A percentile compares a stretch with the other conserved stretches of the same genome.
Evolutionary conservation across 2,797 vertebrate species (phyloP).

Genomic region (Myripristis jacobus): DNA sequence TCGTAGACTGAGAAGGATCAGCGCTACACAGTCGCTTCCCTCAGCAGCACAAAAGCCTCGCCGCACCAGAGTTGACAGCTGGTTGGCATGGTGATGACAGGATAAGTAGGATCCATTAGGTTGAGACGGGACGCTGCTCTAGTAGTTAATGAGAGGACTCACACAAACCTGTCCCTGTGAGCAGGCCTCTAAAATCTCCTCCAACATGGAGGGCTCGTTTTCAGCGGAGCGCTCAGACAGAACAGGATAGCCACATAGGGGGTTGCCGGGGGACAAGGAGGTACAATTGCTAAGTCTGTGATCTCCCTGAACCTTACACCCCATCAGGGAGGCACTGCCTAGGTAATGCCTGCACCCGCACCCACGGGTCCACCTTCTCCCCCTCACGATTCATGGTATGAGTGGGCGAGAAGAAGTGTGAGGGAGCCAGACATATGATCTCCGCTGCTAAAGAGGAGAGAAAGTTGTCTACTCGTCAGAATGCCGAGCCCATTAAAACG

Average conservation of each 20-base stretch:
- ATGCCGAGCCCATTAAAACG: constrained; percentile 56
- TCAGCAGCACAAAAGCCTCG: constrained; percentile 69
- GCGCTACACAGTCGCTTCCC: constrained; percentile 62
- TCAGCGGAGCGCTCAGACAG: constrained; percentile 60
- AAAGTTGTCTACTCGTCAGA: constrained; percentile 48
- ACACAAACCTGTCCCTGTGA: constrained; percentile 71
- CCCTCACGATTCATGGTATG: constrained; percentile 61
- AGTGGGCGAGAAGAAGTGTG: constrained; percentile 62
- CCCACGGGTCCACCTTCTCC: constrained; percentile 44
- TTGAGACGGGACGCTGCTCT: constrained; percentile 65
- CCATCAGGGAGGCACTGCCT: constrained; percentile 69
- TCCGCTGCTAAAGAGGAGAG: constrained; percentile 51
- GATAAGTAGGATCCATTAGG: constrained; percentile 81
- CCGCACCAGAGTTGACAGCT: constrained; percentile 71
- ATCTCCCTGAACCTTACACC: constrained; percentile 80
- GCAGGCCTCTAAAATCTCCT: constrained; percentile 60
- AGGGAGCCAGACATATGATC: constrained; percentile 62
- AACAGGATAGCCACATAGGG: constrained; percentile 81
- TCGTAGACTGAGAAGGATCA: constrained; percentile 58
- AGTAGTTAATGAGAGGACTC: constrained; percentile 75
- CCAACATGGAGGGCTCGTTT: constrained; percentile 51
- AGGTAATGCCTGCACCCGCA: constrained; percentile 40
- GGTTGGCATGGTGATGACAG: constrained; percentile 84
- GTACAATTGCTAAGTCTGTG: constrained; percentile 69
- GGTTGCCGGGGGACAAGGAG: constrained; percentile 59